phyloP scores from a whole-genome alignment of 2,888 invertebrate genomes.

The Acrobasis repandana region DNA sequence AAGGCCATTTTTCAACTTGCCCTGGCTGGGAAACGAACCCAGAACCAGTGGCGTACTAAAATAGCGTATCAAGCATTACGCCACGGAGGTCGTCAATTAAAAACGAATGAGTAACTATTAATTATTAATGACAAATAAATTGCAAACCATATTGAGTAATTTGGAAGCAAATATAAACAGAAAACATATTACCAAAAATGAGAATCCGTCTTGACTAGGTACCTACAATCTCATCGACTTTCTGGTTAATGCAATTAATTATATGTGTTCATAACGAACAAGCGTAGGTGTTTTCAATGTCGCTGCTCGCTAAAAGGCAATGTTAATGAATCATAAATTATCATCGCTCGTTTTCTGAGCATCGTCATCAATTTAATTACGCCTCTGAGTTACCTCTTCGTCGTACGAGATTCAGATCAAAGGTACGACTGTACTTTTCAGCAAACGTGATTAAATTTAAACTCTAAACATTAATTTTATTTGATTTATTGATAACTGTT shows the following conservation, averaged over 20 bases:
- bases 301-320: constrained; percentile 36
- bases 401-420: constrained; percentile 43
- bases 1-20: no score
- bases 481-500: no score
- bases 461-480: constrained; percentile 2
- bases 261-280: constrained; percentile 1
- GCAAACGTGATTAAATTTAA: constrained; percentile 28
- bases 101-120: no score
- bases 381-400: constrained; percentile 44
- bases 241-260: constrained; percentile 17
- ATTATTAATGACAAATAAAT: no score
- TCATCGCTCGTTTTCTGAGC: constrained; percentile 49
- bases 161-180: no score
- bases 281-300: constrained; percentile 27
- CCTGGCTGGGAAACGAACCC: no score
- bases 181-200: neutral
- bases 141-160: no score
- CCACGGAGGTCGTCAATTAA: no score
- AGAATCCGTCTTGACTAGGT: neutral
- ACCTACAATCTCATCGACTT: neutral
- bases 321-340: constrained; percentile 57
- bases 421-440: constrained; percentile 31
- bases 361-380: constrained; percentile 56
- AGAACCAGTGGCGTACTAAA: no score
- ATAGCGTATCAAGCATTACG: no score